Evolutionary conservation across 2,888 invertebrate genomes (phyloP), one percentile per base, ranked within the genome.

Genomic region (Leuctra nigra): DNA sequence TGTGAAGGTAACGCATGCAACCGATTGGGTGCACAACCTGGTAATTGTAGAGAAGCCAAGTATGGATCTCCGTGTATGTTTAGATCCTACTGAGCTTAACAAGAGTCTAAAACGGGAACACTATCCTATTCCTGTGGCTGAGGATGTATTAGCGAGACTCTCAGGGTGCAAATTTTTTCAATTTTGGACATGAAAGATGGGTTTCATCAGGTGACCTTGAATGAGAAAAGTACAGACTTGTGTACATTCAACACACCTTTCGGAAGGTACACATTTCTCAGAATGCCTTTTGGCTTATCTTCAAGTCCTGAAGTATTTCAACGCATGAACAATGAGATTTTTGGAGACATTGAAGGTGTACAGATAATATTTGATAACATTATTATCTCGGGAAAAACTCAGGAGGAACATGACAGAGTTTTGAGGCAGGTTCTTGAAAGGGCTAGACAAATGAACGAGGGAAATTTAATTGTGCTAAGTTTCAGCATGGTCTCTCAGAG

Each of bases 231-330:
- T 14, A 25, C 47, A 4, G 36, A 50, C 14, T 16, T 59, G n/a
- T 59, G 60, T 54, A 54, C 54, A 1, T 52, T 61, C 41, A 35
- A 54, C 25, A 61, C 57, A 2, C 56, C 58, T 16, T 55, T 38
- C 14, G 57, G 61, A 14, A 18, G 61, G 29, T 61, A 46, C 33
- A 23, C 16, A 4, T 61, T 35, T 29, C 33, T 38, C 7, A 20
- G 61, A 7, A 46, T 59, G 47, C 57, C 61, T 4, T 61, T 53
- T 44, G 61, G 61, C 1, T 24, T 59, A 2, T 53, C 39, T 13
- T 29, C 38, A 24, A 16, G 47, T 4, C 55, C 60, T 33, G 60
- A 61, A 50, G 58, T 61, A 4, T 61, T 61, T 38, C 59, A 56
- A 14, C 9, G 55, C 2, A 55, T 57, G 46, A 55, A 55, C 24